A percentile compares a stretch with the other conserved stretches of the same genome.
phyloP scores from a whole-genome alignment of 2,113 vertebrate genomes.

The Phodopus roborovskii region DNA sequence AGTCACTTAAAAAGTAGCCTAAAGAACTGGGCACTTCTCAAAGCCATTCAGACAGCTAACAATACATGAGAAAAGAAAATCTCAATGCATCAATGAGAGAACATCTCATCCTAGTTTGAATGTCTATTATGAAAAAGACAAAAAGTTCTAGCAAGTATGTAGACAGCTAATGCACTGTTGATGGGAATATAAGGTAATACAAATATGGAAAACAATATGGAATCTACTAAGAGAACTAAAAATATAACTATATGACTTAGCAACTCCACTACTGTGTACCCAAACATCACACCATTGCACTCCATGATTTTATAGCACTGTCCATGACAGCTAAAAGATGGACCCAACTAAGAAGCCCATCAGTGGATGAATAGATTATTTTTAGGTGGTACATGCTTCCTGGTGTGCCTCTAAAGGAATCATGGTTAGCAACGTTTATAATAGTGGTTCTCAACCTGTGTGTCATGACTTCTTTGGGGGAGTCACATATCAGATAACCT shows the following conservation, averaged over 20 bases:
- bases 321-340: not conserved
- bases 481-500: not conserved
- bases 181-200: not conserved
- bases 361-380: not conserved
- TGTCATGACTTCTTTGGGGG: not conserved
- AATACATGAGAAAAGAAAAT: not conserved
- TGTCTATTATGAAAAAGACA: not conserved
- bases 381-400: not conserved
- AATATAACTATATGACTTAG: not conserved
- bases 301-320: not conserved
- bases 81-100: not conserved
- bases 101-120: not conserved
- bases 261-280: not conserved
- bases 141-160: not conserved
- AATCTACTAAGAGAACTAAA: not conserved
- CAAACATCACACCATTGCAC: not conserved
- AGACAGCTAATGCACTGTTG: not conserved
- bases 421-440: not conserved
- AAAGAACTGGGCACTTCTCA: not conserved
- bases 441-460: not conserved
- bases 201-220: not conserved
- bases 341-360: not conserved
- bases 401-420: not conserved
- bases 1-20: not conserved
- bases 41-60: not conserved